phyloP scores from a whole-genome alignment of 2,888 invertebrate genomes.

The Muschampia plurimacula region DNA sequence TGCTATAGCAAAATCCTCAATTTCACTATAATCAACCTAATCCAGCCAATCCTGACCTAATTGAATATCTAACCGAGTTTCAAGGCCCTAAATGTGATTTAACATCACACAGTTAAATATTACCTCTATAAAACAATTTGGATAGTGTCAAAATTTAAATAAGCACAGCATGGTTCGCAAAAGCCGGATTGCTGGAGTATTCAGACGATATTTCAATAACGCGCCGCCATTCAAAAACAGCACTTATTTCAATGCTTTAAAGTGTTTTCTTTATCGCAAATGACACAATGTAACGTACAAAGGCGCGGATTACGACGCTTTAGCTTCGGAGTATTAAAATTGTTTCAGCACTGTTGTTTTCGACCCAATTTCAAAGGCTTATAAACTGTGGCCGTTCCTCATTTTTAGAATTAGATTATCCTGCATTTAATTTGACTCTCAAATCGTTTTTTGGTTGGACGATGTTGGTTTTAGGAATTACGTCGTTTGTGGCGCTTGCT shows the following conservation, averaged over 20 bases:
- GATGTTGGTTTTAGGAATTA: conserved; percentile 37
- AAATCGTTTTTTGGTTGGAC: conserved; percentile 30
- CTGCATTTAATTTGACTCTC: conserved; percentile 35
- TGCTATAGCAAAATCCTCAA: background rate
- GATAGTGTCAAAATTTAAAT: conserved; percentile 38
- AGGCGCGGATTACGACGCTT: conserved; percentile 39
- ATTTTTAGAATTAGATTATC: conserved; percentile 40
- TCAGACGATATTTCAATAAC: conserved; percentile 36
- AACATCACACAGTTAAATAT: conserved; percentile 20
- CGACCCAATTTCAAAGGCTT: conserved; percentile 49
- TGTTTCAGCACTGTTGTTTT: conserved; percentile 45
- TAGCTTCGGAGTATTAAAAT: conserved; percentile 47
- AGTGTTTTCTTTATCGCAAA: conserved; percentile 33
- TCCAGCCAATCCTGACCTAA: background rate
- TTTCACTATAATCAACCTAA: background rate
- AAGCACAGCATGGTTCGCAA: conserved; percentile 34
- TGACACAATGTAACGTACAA: conserved; percentile 35
- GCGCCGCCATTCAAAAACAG: conserved; percentile 20
- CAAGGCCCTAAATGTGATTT: conserved; percentile 8
- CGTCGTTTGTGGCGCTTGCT: conserved; percentile 16
- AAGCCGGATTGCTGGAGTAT: conserved; percentile 32
- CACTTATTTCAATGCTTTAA: conserved; percentile 32
- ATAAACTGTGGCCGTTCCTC: conserved; percentile 38
- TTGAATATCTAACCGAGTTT: conserved; percentile 9
- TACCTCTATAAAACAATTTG: conserved; percentile 33